Base-by-base conservation (phyloP, 2,113 vertebrate genomes). In the Dissostichus mawsoni region DNA sequence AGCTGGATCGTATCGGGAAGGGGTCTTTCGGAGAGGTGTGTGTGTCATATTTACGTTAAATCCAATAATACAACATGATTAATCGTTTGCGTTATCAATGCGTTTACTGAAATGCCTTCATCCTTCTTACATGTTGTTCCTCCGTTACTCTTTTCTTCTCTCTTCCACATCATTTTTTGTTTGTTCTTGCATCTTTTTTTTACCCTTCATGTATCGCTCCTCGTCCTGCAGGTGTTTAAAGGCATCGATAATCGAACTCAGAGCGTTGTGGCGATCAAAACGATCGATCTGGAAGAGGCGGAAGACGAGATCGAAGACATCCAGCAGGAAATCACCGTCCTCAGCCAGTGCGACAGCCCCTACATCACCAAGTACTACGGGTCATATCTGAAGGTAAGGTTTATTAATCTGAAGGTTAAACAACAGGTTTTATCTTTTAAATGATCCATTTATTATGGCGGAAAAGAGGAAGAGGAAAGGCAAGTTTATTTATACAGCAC, bases 231-330 rank as follows among this genome's bases (percentile, higher is more conserved):
- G 93, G 93, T 94, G 29, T 94, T 94, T 70, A 98, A 98, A 95
- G 97, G 97, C 57, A 98, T 98, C 68, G 96, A 98, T 90, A 98
- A 98, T 81, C 95, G 95, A 70, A 94, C 94, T 2, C 96, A 98
- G 89, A 96, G 96, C 72, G 97, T 98, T 4, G 97, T 98, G 55
- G 97, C 97, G 91, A 98, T 98, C 62, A 98, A 98, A 95, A 98
- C 97, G 76, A 98, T 98, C 65, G 97, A 98, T 84, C 95, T 98
- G 10, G 97, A 98, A 92, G 97, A 98, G 95, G 97, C 97, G 0
- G 97, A 98, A 92, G 97, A 98, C 86, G 97, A 98, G 94, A 98
- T 98, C 83, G 97, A 98, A 89, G 97, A 98, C 92, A 98, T 98
- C 87, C 97, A 98, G 91, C 97, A 98, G 94, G 97, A 98, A 93